Conservation (phyloP, 2,113 vertebrate species). For the Bujurquina vittata region DNA sequence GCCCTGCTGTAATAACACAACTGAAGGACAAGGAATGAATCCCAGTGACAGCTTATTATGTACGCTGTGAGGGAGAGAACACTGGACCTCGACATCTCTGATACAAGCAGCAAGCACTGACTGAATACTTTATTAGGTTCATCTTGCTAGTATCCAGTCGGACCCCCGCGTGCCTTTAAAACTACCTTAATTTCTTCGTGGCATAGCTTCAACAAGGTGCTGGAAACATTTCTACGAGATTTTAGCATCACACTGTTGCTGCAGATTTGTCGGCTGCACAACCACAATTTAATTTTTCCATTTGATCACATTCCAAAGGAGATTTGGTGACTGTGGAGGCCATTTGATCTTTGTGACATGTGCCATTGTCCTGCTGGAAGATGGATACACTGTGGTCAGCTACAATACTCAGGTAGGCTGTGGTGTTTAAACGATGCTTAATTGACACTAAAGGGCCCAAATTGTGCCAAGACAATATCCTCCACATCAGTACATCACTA, state of each 20-base stretch:
- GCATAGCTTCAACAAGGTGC: neutral
- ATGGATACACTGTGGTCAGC: neutral
- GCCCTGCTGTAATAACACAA: conserved; percentile 61
- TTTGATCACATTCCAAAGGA: neutral
- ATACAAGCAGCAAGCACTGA: conserved; percentile 4
- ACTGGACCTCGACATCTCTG: conserved; percentile 14
- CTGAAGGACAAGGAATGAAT: conserved; percentile 64
- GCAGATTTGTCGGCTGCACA: neutral
- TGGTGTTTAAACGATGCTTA: neutral
- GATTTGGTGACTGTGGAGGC: neutral
- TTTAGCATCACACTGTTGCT: neutral
- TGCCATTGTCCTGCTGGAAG: neutral
- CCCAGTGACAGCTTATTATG: conserved; percentile 56
- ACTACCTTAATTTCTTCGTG: neutral
- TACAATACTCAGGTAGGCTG: neutral
- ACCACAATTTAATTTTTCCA: neutral
- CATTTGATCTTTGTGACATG: neutral
- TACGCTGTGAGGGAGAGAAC: conserved; percentile 25
- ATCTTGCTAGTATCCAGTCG: neutral
- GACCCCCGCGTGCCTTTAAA: neutral
- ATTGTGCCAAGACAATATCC: neutral
- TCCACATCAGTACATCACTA: neutral
- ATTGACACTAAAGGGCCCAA: neutral
- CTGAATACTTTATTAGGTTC: neutral
- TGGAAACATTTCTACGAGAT: neutral